Evolutionary conservation across 2,113 vertebrate genomes (phyloP).

Genomic region (Parus major): DNA sequence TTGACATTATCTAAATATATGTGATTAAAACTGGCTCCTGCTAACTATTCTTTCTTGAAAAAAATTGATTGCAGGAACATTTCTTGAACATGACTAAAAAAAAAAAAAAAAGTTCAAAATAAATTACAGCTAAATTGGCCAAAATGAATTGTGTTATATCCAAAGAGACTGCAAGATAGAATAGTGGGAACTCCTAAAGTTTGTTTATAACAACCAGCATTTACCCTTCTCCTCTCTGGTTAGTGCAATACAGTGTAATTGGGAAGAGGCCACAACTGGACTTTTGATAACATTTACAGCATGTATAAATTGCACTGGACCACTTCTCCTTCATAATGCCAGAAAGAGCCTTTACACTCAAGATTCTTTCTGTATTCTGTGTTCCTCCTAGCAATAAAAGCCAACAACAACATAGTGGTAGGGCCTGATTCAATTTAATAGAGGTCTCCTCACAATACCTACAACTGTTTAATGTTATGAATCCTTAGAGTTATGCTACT

Average conservation of each 20-base stretch:
- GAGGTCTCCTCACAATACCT: slow-evolving; percentile 40
- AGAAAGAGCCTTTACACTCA: slow-evolving; percentile 51
- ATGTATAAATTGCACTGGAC: slow-evolving; percentile 30
- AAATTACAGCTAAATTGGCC: neutral
- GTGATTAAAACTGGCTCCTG: neutral
- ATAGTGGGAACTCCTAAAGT: neutral
- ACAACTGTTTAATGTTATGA: slow-evolving; percentile 59
- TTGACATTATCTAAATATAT: slow-evolving; percentile 29
- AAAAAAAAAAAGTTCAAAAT: neutral
- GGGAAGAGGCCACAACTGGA: slow-evolving; percentile 1
- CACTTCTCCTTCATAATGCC: slow-evolving; percentile 58
- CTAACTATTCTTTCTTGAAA: neutral
- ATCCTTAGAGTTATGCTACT: slow-evolving; percentile 59
- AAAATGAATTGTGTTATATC: neutral
- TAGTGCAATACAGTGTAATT: neutral
- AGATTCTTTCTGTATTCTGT: slow-evolving; percentile 8
- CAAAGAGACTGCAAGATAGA: neutral
- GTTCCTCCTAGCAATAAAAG: slow-evolving; percentile 43
- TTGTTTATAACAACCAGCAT: neutral
- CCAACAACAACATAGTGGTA: slow-evolving; percentile 14
- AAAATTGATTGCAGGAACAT: slow-evolving; percentile 11
- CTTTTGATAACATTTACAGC: slow-evolving; percentile 37
- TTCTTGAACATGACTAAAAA: neutral
- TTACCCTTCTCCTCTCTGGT: neutral
- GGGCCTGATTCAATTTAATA: slow-evolving; percentile 54